Evolutionary conservation across 2,888 invertebrate genomes (phyloP).

Genomic region (Tromatobia lineatoria): DNA sequence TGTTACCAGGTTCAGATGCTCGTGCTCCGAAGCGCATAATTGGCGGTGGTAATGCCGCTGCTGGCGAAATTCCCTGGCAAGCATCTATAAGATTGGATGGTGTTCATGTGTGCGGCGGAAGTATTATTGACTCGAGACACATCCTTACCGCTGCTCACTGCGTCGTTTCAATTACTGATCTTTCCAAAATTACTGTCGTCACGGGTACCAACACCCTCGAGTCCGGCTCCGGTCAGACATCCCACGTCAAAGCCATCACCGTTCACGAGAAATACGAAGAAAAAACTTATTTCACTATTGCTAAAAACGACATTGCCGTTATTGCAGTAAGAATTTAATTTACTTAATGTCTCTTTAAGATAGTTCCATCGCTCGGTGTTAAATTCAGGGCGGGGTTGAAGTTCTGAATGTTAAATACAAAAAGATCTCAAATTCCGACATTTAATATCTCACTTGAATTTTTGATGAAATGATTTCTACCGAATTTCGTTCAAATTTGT

Average conservation of each 20-base stretch:
- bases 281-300: no score
- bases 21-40: slow-evolving; percentile 64
- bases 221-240: slow-evolving; percentile 24
- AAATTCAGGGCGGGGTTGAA: no score
- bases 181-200: slow-evolving; percentile 57
- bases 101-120: slow-evolving; percentile 72
- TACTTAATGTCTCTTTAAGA: no score
- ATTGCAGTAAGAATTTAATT: neutral
- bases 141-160: slow-evolving; percentile 79
- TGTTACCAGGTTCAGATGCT: neutral
- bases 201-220: slow-evolving; percentile 51
- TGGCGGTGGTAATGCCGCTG: slow-evolving; percentile 68
- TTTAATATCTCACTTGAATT: no score
- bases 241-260: slow-evolving; percentile 36
- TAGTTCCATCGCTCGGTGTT: no score
- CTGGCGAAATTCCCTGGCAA: slow-evolving; percentile 75
- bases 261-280: slow-evolving; percentile 6
- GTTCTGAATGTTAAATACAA: no score
- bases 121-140: slow-evolving; percentile 70
- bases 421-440: no score
- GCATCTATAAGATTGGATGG: slow-evolving; percentile 70
- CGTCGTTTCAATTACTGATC: slow-evolving; percentile 26
- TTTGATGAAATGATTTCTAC: no score
- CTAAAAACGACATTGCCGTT: neutral
- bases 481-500: no score